Evolutionary conservation across 2,113 vertebrate genomes (phyloP).

Genomic region (Donacobius atricapilla): DNA sequence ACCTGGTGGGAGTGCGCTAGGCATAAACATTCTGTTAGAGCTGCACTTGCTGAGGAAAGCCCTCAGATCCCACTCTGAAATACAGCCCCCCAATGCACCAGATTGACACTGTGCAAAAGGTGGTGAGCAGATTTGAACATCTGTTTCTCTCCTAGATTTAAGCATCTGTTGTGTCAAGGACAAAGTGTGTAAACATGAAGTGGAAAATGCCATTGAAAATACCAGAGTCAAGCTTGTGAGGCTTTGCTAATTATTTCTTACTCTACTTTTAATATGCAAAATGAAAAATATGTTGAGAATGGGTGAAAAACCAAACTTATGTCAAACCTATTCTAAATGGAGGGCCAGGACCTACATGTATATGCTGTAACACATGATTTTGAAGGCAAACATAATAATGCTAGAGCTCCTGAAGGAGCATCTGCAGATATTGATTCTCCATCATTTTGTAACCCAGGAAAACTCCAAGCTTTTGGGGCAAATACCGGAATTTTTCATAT

Average conservation of each 20-base stretch:
- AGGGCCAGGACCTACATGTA: not conserved
- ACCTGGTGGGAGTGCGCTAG: not conserved
- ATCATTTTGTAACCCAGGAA: not conserved
- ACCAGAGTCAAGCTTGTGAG: not conserved
- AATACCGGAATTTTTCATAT: not conserved
- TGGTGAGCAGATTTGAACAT: not conserved
- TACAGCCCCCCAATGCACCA: accelerated
- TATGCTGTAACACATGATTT: not conserved
- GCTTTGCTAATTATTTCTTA: not conserved
- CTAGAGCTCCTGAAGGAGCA: not conserved
- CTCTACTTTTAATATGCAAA: not conserved
- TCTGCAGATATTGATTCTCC: not conserved
- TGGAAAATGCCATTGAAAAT: not conserved
- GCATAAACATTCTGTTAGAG: not conserved
- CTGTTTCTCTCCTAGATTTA: not conserved
- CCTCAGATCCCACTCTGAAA: not conserved
- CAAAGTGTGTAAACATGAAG: accelerated
- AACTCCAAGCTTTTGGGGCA: not conserved
- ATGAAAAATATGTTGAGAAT: not conserved
- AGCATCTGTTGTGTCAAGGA: not conserved
- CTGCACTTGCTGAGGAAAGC: not conserved
- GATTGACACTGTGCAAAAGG: accelerated
- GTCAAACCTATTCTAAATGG: not conserved
- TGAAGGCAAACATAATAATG: not conserved
- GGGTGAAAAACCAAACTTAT: not conserved